phyloP scores from a whole-genome alignment of 2,888 invertebrate genomes.

The Drosophila vallismaia region DNA sequence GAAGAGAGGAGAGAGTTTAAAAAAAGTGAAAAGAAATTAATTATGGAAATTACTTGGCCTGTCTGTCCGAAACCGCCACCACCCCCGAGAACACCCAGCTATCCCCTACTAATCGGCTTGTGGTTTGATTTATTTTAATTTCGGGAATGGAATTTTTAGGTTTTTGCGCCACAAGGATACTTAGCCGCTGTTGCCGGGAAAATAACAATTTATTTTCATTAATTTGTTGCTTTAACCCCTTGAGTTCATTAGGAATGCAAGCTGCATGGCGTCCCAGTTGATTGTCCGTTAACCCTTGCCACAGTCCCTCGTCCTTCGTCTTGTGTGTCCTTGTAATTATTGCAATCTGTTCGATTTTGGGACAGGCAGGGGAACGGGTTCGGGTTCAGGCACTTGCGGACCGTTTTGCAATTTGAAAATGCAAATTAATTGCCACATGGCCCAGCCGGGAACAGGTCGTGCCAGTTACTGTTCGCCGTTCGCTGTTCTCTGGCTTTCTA shows the following conservation, averaged over 20 bases:
- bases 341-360: slow-evolving; percentile 79
- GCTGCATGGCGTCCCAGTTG: slow-evolving; percentile 59
- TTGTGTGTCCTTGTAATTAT: slow-evolving; percentile 67
- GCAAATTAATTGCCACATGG: slow-evolving; percentile 82
- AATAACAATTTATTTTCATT: slow-evolving; percentile 82
- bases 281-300: slow-evolving; percentile 67
- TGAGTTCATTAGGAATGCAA: slow-evolving; percentile 74
- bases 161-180: slow-evolving; percentile 11
- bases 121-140: slow-evolving; percentile 74
- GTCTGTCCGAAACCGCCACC: slow-evolving; percentile 23
- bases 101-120: slow-evolving; percentile 65
- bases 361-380: slow-evolving; percentile 51
- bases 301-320: background rate
- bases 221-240: slow-evolving; percentile 80
- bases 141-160: slow-evolving; percentile 35
- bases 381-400: slow-evolving; percentile 13
- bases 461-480: slow-evolving; percentile 9
- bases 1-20: slow-evolving; percentile 58
- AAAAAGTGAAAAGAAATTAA: slow-evolving; percentile 78
- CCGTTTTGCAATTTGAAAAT: slow-evolving; percentile 80
- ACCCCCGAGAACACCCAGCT: background rate
- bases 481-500: background rate
- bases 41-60: slow-evolving; percentile 81
- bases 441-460: slow-evolving; percentile 53
- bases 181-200: slow-evolving; percentile 37